Evolutionary conservation across 1,140 invertebrate species (phyloP), one percentile per base, ranked within the genome.

Genomic region (Lucilia cuprina): DNA sequence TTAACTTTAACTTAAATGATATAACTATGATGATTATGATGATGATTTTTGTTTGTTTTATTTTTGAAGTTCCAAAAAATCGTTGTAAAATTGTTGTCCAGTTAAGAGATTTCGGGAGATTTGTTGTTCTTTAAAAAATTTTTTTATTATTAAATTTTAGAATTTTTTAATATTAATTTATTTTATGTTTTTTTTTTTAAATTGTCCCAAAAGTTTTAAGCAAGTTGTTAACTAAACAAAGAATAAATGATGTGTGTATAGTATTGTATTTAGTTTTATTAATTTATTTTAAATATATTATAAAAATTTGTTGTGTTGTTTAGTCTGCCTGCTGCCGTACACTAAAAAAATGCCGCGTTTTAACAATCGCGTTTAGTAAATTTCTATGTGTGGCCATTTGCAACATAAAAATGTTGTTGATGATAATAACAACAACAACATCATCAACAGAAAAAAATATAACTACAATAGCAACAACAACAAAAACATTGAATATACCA

Each of bases 311-410:
- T 80, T 80, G 41, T 50, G 41, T 50, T 80, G 77, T 80, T 80
- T 80, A 80, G 77, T 80, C 77, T 80, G 77, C 77, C 77, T 80
- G 77, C 77, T 80, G 77, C 77, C 77, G 77, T 80, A 80, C 77
- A 80, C 77, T 80, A 80, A 80, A 80, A 80, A 80, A 80, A 80
- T 80, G 77, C 77, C 77, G 77, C 77, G 77, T 80, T 80, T 80
- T 49, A 80, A 80, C 77, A 80, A 49, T 80, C 77, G 77, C 77
- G 77, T 80, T 80, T 80, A 80, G 77, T 80, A 80, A 80, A 80
- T 80, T 80, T 80, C 77, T 80, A 80, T 80, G 77, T 80, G 77
- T 80, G 77, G 77, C 77, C 41, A 50, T 78, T 60, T 70, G 65
- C 77, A 80, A 49, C 77, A 80, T 80, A 80, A 80, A 80, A 80